Evolutionary conservation across 1,140 invertebrate species (phyloP), one percentile per base, ranked within the genome.

Genomic region (Cyclina sinensis): DNA sequence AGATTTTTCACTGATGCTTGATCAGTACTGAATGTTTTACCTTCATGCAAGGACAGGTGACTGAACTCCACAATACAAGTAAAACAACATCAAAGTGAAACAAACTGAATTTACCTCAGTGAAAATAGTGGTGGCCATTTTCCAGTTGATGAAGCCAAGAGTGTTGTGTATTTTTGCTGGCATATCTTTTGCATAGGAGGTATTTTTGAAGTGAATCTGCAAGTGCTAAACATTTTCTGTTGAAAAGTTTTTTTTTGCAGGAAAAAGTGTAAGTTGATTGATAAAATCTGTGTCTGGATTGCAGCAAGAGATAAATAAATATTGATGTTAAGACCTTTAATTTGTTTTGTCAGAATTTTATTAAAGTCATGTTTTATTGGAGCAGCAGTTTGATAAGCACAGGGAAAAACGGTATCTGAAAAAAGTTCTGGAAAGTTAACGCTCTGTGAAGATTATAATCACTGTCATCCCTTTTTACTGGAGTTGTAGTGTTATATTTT

Each of bases 11-110:
- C 14, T 43, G 43, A 43, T 43, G 14, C 43, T 43, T 7, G 14
- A 43, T 7, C 57, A n/a, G 24, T 62, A 62, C 5, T 62, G 57
- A 62, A 62, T 27, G n/a, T 24, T 62, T 9, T 62, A 57, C 51
- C 16, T 18, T 62, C 57, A 62, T 62, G 57, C 57, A 62, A 27
- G 57, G 57, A 27, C 27, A 62, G 57, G 57, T 62, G 57, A 62
- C 24, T 62, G 1, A 11, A 62, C 18, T 18, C 21, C 24, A 62
- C 7, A 24, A n/a, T 62, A 62, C 7, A 62, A 62, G n/a, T 27
- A 62, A 27, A 62, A 62, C n/a, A 27, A 14, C 7, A 62, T 43
- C 4, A 43, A 43, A 43, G 43, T 43, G 43, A 43, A 43, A 62
- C 57, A 62, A 62, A 27, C 7, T 9, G n/a, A 24, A 62, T 27